A percentile compares a stretch with the other conserved stretches of the same genome.
These are phyloP conservation scores for Eonycteris spelaea DNA, from an alignment of 2,113 vertebrate genomes.

Conservation along the genomic window DNA sequence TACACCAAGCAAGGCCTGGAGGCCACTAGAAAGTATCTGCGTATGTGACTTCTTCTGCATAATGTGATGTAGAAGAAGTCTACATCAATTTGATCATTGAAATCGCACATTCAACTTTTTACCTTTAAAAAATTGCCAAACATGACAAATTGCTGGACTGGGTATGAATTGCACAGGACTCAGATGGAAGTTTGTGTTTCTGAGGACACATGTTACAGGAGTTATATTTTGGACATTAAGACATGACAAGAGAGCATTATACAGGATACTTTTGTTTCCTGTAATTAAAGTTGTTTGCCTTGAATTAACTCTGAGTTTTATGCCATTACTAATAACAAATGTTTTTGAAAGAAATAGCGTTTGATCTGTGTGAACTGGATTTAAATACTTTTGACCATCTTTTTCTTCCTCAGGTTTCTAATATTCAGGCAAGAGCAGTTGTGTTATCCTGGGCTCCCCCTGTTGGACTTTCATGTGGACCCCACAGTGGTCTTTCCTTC, in stretches of 20 bases:
- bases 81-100: not conserved
- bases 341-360: not conserved
- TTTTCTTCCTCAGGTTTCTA: constrained; percentile 87
- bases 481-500: constrained; percentile 89
- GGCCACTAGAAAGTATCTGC: not conserved
- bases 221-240: not conserved
- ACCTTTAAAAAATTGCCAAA: not conserved
- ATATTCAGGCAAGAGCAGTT: constrained; percentile 92
- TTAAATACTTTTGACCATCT: not conserved
- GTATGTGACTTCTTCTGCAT: not conserved
- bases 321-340: not conserved
- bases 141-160: not conserved
- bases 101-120: not conserved
- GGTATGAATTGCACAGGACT: not conserved
- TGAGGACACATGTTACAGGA: not conserved
- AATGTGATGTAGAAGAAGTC: too few species aligned
- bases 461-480: constrained; percentile 86
- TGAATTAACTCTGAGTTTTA: not conserved
- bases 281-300: not conserved
- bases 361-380: not conserved
- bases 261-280: not conserved
- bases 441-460: constrained; percentile 92
- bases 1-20: not conserved
- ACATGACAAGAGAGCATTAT: not conserved
- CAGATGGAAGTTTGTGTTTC: not conserved